Percentiles rank a stretch among this genome's conserved stretches.
phyloP scores from a whole-genome alignment of 2,888 invertebrate genomes.

The Neoitamus cyanurus region DNA sequence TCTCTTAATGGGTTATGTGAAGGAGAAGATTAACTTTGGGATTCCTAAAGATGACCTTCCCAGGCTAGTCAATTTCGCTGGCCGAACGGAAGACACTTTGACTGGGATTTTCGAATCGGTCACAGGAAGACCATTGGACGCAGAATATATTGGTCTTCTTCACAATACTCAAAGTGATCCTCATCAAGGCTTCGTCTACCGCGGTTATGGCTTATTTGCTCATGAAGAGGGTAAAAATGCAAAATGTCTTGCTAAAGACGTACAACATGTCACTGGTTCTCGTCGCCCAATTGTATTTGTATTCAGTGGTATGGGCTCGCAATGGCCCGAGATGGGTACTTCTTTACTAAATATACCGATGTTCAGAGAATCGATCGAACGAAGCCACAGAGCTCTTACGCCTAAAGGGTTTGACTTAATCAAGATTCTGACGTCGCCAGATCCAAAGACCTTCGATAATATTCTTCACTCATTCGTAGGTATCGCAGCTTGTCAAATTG shows the following conservation, averaged over 20 bases:
- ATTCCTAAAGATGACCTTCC: conserved; percentile 75
- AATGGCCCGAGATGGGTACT: conserved; percentile 87
- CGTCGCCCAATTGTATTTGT: conserved; percentile 86
- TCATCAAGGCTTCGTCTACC: conserved; percentile 75
- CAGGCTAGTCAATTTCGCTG: conserved; percentile 79
- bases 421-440: conserved; percentile 73
- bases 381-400: conserved; percentile 70
- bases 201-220: conserved; percentile 75
- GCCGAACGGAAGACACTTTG: conserved; percentile 83
- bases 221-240: conserved; percentile 56
- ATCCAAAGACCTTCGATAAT: conserved; percentile 73
- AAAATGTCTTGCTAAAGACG: conserved; percentile 66
- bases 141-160: conserved; percentile 71
- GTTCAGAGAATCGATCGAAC: conserved; percentile 77
- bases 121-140: conserved; percentile 72
- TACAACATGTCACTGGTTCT: conserved; percentile 73
- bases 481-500: conserved; percentile 77
- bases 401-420: conserved; percentile 74
- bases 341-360: conserved; percentile 79
- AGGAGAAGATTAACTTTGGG: conserved; percentile 68
- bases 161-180: conserved; percentile 72
- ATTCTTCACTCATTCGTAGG: conserved; percentile 78
- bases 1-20: conserved; percentile 58
- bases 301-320: conserved; percentile 92
- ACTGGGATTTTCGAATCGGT: conserved; percentile 74